Conservation (phyloP, 2,888 invertebrate species). For the Platycheirus rosarum region DNA sequence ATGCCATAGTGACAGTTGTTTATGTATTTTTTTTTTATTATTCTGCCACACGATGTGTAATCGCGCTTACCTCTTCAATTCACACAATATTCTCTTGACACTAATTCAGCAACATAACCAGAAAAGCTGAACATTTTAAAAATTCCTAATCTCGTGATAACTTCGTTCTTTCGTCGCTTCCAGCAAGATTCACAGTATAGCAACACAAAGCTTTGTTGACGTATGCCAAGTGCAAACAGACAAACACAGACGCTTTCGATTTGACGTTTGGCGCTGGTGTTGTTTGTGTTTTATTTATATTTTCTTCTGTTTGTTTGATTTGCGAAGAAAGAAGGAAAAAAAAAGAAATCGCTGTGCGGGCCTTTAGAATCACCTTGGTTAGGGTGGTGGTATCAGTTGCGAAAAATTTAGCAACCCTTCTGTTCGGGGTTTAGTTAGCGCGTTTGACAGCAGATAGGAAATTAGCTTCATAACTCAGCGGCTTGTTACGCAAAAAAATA, state of each 20-base stretch:
- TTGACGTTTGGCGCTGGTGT: conserved; percentile 23
- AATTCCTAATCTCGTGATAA: conserved; percentile 62
- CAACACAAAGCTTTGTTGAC: conserved; percentile 40
- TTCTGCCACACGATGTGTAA: not conserved
- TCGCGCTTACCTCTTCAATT: conserved; percentile 26
- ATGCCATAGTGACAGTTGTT: conserved; percentile 15
- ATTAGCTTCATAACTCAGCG: not conserved
- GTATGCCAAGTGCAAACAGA: conserved; percentile 29
- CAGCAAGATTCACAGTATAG: conserved; percentile 4
- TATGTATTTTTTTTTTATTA: not conserved
- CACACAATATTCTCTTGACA: conserved; percentile 71
- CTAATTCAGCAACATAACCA: conserved; percentile 39
- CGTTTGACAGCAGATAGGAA: conserved; percentile 23
- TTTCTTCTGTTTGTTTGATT: conserved; percentile 25
- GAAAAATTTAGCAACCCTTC: conserved; percentile 36
- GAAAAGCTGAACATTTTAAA: conserved; percentile 12
- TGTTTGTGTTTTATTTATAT: not conserved
- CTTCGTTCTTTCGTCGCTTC: conserved; percentile 3
- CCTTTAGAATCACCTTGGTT: conserved; percentile 59
- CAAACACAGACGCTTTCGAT: conserved; percentile 37
- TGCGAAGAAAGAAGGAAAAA: conserved; percentile 7
- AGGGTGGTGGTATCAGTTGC: conserved; percentile 57
- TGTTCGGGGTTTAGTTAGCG: conserved; percentile 23
- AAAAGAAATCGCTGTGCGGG: conserved; percentile 35
- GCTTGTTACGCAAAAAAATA: not conserved